Evolutionary conservation across 2,888 invertebrate species (phyloP), one percentile per base, ranked within the genome.

Genomic region (Athalia rosae): DNA sequence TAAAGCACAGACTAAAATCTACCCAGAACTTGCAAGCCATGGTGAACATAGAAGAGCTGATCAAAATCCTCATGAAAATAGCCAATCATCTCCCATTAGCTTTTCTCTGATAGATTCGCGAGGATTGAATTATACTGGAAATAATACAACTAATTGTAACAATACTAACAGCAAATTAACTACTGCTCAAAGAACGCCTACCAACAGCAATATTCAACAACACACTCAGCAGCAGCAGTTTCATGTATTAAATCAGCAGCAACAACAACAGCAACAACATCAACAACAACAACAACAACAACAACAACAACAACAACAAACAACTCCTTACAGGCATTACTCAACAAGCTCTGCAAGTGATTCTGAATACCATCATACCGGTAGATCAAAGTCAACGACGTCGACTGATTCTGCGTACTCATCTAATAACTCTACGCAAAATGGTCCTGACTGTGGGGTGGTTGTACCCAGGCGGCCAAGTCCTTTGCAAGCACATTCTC

Each of bases 1-100:
- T 79, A 95, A 95, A 90, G 94, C 94, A 82, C 95, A 95, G 91
- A 92, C 94, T 83, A 95, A 95, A 91, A 93, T 94, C 84, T 95
- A 95, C 89, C 94, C 95, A 77, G 95, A 95, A 85, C 84, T 95
- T 82, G 83, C 83, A 6, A 88, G 82, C 74, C 90, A 90, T 69
- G 84, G 85, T 4, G 91, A 91, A 45, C 85, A 89, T 13, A 83
- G 87, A 78, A 85, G 88, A 79, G 82, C 84, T 11, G 85, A 92
- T 89, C 87, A 92, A 90, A 89, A 91, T 88, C 89, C 92, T 88
- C 91, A 92, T 83, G 92, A 93, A 90, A 92, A 92, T 89, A 92
- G 88, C 90, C 94, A 94, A 84, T 94, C 94, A 13, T 94, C 95
- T 13, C 95, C 95, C 7, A 94, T 95, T 82, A 95, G 95, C 89